Evolutionary conservation across 1,140 invertebrate genomes (phyloP).

Genomic region (Helicoverpa zea): DNA sequence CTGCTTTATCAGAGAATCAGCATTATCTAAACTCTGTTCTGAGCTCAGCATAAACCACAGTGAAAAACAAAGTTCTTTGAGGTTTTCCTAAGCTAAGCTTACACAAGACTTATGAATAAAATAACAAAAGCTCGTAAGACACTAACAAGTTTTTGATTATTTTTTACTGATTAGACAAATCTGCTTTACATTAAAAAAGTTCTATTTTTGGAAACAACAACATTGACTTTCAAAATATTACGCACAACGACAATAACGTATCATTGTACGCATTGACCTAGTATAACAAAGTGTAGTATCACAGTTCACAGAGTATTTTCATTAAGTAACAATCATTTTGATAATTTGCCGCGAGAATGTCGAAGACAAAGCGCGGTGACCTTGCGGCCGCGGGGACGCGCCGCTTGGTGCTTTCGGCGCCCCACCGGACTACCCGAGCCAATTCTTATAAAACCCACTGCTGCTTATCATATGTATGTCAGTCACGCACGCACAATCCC

Average conservation of each 20-base stretch:
- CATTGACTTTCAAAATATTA: not conserved
- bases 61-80: too few relatives aligned
- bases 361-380: conserved; percentile 78
- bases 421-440: conserved; percentile 71
- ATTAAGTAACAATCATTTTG: conserved; percentile 79
- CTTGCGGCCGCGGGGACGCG: conserved; percentile 72
- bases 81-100: too few relatives aligned
- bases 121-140: too few relatives aligned
- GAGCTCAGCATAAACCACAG: too few relatives aligned
- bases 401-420: conserved; percentile 65
- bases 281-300: conserved; percentile 64
- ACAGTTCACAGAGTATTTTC: conserved; percentile 77
- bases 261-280: conserved; percentile 68
- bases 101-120: too few relatives aligned
- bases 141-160: too few relatives aligned
- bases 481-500: conserved; percentile 74
- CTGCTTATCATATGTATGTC: conserved; percentile 75
- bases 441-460: conserved; percentile 84
- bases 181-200: too few relatives aligned
- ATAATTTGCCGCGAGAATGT: conserved; percentile 77
- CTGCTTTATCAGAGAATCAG: too few relatives aligned
- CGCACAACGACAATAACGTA: conserved; percentile 57
- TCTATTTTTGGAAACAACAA: not conserved
- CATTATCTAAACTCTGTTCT: too few relatives aligned
- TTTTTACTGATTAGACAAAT: too few relatives aligned